These are phyloP conservation scores for Propsilocerus akamusi DNA, from an alignment of 1,140 invertebrate genomes.

Conservation along the genomic window DNA sequence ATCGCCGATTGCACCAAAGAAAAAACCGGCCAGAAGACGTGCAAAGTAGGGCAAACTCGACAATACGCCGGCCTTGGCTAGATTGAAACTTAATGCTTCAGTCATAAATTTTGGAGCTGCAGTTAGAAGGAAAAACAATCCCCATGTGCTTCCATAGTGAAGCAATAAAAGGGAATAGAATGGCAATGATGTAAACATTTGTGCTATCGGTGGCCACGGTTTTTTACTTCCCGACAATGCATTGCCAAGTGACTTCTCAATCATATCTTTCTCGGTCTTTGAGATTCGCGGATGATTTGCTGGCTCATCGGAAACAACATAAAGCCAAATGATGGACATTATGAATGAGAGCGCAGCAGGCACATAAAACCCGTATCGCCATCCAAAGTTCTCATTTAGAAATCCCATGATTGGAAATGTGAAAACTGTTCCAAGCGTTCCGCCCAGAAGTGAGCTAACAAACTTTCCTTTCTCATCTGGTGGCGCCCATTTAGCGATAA, in stretches of 20 bases:
- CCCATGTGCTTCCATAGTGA: constrained; percentile 62
- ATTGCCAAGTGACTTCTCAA: constrained; percentile 26
- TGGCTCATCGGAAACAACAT: constrained; percentile 43
- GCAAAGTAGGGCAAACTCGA: constrained; percentile 50
- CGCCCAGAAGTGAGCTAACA: constrained; percentile 43
- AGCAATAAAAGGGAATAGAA: constrained; percentile 43
- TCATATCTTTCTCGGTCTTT: constrained; percentile 49
- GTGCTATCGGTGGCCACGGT: constrained; percentile 34
- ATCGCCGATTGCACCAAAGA: constrained; percentile 47
- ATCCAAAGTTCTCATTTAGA: constrained; percentile 36
- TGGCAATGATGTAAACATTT: constrained; percentile 39
- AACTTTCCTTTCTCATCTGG: constrained; percentile 49
- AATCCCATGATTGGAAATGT: constrained; percentile 41
- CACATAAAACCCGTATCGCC: constrained; percentile 46
- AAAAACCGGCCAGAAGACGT: constrained; percentile 37
- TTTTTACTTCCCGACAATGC: constrained; percentile 9
- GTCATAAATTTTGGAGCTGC: constrained; percentile 75
- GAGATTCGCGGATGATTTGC: constrained; percentile 50
- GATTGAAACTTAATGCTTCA: constrained; percentile 58
- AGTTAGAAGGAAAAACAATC: constrained; percentile 65
- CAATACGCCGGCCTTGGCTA: constrained; percentile 48
- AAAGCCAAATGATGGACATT: constrained; percentile 38
- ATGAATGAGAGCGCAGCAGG: constrained; percentile 33
- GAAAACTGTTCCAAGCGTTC: constrained; percentile 48
- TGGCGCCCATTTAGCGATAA: constrained; percentile 47